Percentiles rank a stretch among this genome's conserved stretches.
Conservation (phyloP, 2,113 vertebrate genomes). For the Ctenomys sociabilis region DNA sequence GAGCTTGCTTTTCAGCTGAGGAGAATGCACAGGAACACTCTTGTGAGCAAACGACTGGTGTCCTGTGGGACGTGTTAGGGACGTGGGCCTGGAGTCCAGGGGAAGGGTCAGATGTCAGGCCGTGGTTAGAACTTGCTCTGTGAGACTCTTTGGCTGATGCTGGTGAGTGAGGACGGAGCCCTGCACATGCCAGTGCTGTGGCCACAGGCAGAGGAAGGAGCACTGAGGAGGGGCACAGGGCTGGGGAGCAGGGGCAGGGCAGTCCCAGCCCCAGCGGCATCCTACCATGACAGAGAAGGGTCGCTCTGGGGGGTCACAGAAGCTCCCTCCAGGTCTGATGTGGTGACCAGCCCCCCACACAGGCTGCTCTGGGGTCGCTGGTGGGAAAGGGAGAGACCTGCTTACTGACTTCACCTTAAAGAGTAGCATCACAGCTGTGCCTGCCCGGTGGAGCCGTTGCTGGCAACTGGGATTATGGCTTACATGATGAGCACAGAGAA, state of each 20-base stretch:
- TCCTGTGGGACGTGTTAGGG: background rate
- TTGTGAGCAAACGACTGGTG: background rate
- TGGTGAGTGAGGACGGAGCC: background rate
- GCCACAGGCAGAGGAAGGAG: background rate
- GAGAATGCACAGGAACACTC: background rate
- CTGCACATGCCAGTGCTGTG: background rate
- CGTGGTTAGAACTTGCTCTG: background rate
- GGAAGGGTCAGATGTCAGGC: background rate
- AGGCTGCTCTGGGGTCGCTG: background rate
- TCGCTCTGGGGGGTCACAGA: background rate
- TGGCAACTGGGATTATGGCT: background rate
- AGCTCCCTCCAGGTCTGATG: background rate
- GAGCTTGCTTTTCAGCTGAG: background rate
- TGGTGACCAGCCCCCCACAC: background rate
- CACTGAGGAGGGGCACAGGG: background rate
- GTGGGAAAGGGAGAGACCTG: constrained; percentile 25
- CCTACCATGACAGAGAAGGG: background rate
- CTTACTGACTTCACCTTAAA: constrained; percentile 15
- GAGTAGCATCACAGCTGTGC: background rate
- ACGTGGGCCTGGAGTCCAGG: background rate
- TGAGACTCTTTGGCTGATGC: background rate
- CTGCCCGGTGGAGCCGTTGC: background rate
- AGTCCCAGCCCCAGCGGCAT: background rate
- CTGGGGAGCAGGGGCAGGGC: background rate
- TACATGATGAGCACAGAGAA: background rate